phyloP scores from a whole-genome alignment of 2,797 vertebrate genomes.

The Etheostoma perlongum region DNA sequence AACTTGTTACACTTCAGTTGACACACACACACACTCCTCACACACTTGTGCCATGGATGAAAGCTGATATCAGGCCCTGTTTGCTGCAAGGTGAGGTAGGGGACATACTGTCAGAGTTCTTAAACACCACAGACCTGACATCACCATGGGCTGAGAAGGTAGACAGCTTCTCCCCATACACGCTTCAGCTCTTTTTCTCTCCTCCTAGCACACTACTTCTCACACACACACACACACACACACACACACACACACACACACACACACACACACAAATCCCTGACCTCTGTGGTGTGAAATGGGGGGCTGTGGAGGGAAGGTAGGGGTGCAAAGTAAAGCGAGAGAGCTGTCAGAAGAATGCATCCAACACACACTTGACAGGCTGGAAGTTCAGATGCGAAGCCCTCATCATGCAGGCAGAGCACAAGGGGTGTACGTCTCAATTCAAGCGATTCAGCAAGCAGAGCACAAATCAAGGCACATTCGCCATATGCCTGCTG shows the following conservation, averaged over 20 bases:
- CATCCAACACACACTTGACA: constrained; percentile 73
- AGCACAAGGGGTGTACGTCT: constrained; percentile 57
- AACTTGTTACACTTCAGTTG: constrained; percentile 44
- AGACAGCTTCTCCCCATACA: constrained; percentile 73
- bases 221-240: constrained; percentile 15
- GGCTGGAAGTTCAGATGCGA: constrained; percentile 67
- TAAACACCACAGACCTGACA: constrained; percentile 79
- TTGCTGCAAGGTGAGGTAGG: constrained; percentile 80
- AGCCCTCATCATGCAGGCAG: constrained; percentile 65
- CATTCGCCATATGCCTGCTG: constrained; percentile 32
- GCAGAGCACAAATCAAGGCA: constrained; percentile 54
- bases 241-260: constrained; percentile 25
- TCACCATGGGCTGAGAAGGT: constrained; percentile 72
- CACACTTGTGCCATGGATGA: constrained; percentile 63
- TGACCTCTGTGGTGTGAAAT: constrained; percentile 82
- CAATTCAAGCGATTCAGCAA: constrained; percentile 64
- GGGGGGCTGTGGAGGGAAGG: constrained; percentile 49
- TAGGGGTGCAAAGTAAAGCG: constrained; percentile 62
- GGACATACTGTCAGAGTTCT: constrained; percentile 79
- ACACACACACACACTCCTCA: constrained; percentile 30
- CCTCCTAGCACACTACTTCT: constrained; percentile 26
- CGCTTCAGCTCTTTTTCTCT: constrained; percentile 46
- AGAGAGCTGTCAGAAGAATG: constrained; percentile 79
- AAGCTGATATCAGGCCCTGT: constrained; percentile 75
- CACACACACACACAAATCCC: constrained; percentile 50